These are phyloP conservation scores for Ypsolopha scabrella DNA, from an alignment of 2,888 invertebrate species.

Conservation along the genomic window DNA sequence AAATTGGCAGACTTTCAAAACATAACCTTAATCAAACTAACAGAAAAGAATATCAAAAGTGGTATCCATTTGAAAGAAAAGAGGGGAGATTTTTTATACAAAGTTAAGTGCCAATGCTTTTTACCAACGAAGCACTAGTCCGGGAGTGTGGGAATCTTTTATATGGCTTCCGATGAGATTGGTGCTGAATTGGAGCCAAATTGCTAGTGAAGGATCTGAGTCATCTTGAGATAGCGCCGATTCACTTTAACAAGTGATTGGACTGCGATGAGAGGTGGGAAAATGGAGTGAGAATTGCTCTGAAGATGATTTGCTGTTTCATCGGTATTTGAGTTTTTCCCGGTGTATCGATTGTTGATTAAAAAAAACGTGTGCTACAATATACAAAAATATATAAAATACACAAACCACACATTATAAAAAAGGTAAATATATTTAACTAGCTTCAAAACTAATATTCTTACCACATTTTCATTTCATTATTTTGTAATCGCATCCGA, in stretches of 20 bases:
- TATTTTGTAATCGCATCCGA: too few species aligned
- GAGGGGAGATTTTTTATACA: not conserved
- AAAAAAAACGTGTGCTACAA: too few species aligned
- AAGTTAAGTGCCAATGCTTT: constrained; percentile 4
- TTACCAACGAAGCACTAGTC: constrained; percentile 2
- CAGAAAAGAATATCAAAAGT: not conserved
- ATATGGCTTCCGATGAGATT: constrained; percentile 51
- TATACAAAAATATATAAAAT: too few species aligned
- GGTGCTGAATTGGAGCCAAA: constrained; percentile 51
- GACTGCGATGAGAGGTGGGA: not conserved
- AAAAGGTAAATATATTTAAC: too few species aligned
- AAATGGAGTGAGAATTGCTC: not conserved
- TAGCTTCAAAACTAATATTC: too few species aligned
- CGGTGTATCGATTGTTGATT: too few species aligned
- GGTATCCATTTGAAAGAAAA: not conserved
- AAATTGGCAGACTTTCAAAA: not conserved
- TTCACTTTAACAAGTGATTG: constrained; percentile 23
- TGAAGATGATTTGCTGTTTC: not conserved
- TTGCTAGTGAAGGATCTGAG: constrained; percentile 50
- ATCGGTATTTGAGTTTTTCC: too few species aligned
- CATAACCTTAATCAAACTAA: not conserved
- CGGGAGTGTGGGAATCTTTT: constrained; percentile 38
- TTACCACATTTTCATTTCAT: too few species aligned
- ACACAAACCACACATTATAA: too few species aligned
- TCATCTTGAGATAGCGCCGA: constrained; percentile 47